Evolutionary conservation across 2,797 vertebrate genomes (phyloP), one percentile per base, ranked within the genome.

Genomic region (Microctenopoma stevenorrisi): DNA sequence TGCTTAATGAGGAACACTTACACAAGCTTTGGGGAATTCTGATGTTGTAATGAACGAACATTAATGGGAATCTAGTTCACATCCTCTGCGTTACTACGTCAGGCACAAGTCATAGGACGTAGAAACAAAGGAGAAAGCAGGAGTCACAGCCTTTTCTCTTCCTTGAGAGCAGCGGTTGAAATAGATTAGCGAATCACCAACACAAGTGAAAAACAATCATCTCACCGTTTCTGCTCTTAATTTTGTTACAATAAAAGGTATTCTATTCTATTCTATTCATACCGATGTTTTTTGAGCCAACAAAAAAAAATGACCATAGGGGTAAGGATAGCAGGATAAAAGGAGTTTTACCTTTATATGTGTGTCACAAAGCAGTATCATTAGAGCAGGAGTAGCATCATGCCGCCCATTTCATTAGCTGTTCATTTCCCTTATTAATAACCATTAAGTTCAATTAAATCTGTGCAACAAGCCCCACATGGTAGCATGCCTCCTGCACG

Each of bases 391-490:
- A 35, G 38, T 5, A 12, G 37, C 47, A 30, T 64, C 12, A 33
- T 44, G 33, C 28, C 33, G 58, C 30, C 42, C n/a, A 44, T 51
- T 65, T 68, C 40, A 72, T 80, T 75, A 65, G 35, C 30, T 28
- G 46, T 63, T 69, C 56, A 86, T 64, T 71, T 12, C 14, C 74
- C 72, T 70, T 57, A 83, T 75, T 71, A 69, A 78, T 57, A 44
- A 74, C 76, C 56, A 80, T 79, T 74, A 69, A 78, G 74, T 58
- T 60, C 48, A 66, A 78, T 83, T 76, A 42, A 81, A 78, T 81
- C 48, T 75, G 48, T 12, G 35, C 51, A 78, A 75, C 67, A 48
- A 66, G 57, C 65, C n/a, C 40, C 16, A 59, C 61, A 55, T 64
- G 63, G 51, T 64, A 82, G 74, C 57, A 56, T 72, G 64, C 50